Evolutionary conservation across 1,140 invertebrate genomes (phyloP), one percentile per base, ranked within the genome.

Genomic region (Procambarus clarkii): DNA sequence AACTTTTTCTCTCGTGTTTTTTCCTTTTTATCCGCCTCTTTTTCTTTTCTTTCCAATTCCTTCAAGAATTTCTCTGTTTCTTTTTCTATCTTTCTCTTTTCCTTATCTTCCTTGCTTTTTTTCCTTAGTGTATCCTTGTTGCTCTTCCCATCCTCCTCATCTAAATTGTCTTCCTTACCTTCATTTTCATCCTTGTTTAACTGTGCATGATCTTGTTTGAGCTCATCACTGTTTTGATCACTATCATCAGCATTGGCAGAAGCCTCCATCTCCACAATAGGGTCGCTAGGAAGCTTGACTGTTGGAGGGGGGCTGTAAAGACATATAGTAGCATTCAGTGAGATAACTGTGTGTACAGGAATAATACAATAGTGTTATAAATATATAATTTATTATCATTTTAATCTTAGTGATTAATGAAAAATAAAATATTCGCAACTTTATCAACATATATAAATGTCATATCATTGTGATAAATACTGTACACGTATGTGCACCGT

Each of bases 11-110:
- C 50, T 54, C 64, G 60, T 2, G 58, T 60, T 80, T 60, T 54
- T 13, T 86, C 74, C 50, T 92, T 85, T 54, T 89, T 86, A 24
- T 92, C 79, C 18, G 34, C 64, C 74, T 91, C 79, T 24, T 76
- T 82, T 60, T 90, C 84, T 44, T 86, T 89, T 69, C 83, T 69
- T 54, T 76, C 85, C 18, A 87, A 21, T 50, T 91, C 84, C 69
- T 83, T 92, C 78, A 54, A 11, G 48, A 82, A 58, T 71, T 82
- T 82, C 60, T 80, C 71, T 48, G 34, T 60, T 60, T 91, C 88
- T 46, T 77, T 90, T 44, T 58, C 69, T 44, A 76, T n/a, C 18
- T 85, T 79, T 74, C 64, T 85, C 69, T 84, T 91, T 50, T 91
- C 82, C 34, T 80, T 64, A 46, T 91, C 71, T 34, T 91, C 76